Evolutionary conservation across 2,888 invertebrate species (phyloP).

Genomic region (Sphaerophoria taeniata): DNA sequence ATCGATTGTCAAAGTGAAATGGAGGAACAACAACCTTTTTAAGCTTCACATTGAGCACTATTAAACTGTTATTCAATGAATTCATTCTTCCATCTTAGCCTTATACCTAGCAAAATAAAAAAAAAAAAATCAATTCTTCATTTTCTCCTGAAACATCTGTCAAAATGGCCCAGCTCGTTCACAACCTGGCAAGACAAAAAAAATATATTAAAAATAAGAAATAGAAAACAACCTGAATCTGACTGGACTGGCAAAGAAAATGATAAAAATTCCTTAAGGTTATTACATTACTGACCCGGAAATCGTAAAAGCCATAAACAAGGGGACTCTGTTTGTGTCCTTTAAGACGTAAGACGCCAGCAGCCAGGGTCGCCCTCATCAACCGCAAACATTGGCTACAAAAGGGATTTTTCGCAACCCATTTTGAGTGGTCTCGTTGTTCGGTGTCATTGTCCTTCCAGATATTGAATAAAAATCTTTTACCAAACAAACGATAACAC

Average conservation of each 20-base stretch:
- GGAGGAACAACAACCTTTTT: too few relatives aligned
- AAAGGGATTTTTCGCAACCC: constrained; percentile 32
- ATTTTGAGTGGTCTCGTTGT: constrained; percentile 44
- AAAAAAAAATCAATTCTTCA: constrained; percentile 5
- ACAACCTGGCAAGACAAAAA: neutral
- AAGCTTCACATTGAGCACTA: too few relatives aligned
- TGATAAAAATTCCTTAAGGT: constrained; percentile 29
- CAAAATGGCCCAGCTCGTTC: constrained; percentile 19
- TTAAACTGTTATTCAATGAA: too few relatives aligned
- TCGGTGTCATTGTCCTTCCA: constrained; percentile 49
- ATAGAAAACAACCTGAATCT: constrained; percentile 6
- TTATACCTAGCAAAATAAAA: too few relatives aligned
- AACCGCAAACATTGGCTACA: constrained; percentile 49
- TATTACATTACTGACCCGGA: constrained; percentile 46
- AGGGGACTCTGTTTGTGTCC: constrained; percentile 5
- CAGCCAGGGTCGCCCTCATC: constrained; percentile 5
- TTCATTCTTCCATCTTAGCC: too few relatives aligned
- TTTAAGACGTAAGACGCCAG: neutral
- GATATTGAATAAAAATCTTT: constrained; percentile 35
- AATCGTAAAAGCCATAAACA: constrained; percentile 32
- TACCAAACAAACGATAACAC: neutral
- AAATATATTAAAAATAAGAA: neutral
- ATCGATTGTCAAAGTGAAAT: too few relatives aligned
- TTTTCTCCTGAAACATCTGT: constrained; percentile 26
- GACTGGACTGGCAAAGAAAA: constrained; percentile 24